phyloP scores from a whole-genome alignment of 2,797 vertebrate species.

The Myioborus melanocephalus region DNA sequence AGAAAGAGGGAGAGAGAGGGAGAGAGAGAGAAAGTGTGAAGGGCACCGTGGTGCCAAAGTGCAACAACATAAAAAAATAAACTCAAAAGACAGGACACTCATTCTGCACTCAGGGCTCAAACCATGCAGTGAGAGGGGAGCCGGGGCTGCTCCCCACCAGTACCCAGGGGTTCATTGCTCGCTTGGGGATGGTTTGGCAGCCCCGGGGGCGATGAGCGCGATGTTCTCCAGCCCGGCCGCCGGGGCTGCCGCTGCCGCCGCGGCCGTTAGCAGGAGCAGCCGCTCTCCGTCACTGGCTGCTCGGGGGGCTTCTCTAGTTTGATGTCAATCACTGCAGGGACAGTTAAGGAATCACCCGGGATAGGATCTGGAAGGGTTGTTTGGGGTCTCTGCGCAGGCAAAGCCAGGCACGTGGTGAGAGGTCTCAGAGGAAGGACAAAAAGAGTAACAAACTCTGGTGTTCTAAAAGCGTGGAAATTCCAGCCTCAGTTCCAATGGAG shows the following conservation, averaged over 20 bases:
- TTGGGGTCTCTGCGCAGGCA: neutral
- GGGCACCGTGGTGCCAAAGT: conserved; percentile 81
- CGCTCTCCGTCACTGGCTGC: conserved; percentile 90
- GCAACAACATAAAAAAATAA: conserved; percentile 82
- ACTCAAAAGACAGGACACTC: conserved; percentile 76
- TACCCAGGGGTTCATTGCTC: conserved; percentile 10
- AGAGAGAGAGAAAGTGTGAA: conserved; percentile 60
- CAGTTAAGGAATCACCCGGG: conserved; percentile 72
- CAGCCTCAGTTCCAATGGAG: neutral
- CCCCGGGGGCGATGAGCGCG: conserved; percentile 78
- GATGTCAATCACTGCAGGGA: conserved; percentile 87
- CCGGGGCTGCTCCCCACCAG: conserved; percentile 65
- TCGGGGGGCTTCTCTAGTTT: conserved; percentile 90
- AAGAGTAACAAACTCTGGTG: rapidly evolving
- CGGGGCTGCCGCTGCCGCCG: conserved; percentile 70
- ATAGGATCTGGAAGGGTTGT: neutral
- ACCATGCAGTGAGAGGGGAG: conserved; percentile 89
- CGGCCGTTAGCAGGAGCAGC: conserved; percentile 88
- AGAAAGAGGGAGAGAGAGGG: neutral
- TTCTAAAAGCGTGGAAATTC: neutral
- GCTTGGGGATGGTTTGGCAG: conserved; percentile 85
- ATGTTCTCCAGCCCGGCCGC: conserved; percentile 77
- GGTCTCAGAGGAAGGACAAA: neutral
- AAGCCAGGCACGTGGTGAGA: neutral
- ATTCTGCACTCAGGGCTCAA: conserved; percentile 85